These are phyloP conservation scores for Paralichthys olivaceus DNA, from an alignment of 2,113 vertebrate species.

Conservation along the genomic window DNA sequence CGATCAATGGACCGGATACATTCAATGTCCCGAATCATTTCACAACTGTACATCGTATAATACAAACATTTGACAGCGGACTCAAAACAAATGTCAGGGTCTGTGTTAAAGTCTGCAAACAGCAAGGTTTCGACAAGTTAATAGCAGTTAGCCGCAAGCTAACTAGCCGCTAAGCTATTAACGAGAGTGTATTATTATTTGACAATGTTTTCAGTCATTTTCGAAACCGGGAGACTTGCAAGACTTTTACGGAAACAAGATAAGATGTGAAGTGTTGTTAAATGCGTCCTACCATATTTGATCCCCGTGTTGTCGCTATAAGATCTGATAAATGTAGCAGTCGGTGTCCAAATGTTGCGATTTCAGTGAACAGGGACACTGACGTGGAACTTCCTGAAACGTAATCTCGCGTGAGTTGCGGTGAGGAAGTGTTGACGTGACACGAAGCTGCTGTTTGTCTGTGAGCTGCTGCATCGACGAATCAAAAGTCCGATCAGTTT, in stretches of 20 bases:
- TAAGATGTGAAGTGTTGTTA: rapidly evolving
- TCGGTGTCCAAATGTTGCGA: slow-evolving; percentile 38
- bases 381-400: slow-evolving; percentile 86
- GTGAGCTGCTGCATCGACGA: neutral
- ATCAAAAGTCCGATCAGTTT: too few species aligned
- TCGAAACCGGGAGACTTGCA: neutral
- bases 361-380: slow-evolving; percentile 60
- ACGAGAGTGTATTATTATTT: slow-evolving; percentile 13
- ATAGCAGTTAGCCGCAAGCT: neutral
- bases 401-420: slow-evolving; percentile 62
- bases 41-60: rapidly evolving
- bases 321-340: slow-evolving; percentile 28
- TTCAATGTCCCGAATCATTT: neutral
- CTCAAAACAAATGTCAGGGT: neutral
- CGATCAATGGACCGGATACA: neutral
- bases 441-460: neutral
- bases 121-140: neutral
- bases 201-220: slow-evolving; percentile 2
- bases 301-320: slow-evolving; percentile 50
- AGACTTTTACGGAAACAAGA: neutral
- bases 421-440: slow-evolving; percentile 68
- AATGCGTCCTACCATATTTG: slow-evolving; percentile 76
- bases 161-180: slow-evolving; percentile 59
- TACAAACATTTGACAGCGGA: neutral
- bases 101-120: neutral